Conservation (phyloP, 2,888 invertebrate species). For the Dilophus febrilis region DNA sequence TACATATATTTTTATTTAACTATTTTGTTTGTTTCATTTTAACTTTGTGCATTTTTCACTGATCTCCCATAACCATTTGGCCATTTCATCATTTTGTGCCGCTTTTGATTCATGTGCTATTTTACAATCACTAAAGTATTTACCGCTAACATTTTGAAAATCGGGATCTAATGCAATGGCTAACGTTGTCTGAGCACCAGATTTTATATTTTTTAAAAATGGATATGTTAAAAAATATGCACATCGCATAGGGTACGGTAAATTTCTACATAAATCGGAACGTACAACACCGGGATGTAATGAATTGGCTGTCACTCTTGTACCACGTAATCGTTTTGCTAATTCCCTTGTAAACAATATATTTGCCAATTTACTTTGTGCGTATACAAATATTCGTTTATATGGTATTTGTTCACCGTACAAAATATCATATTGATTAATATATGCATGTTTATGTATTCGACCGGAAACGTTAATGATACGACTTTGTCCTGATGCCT, state of each 20-base stretch:
- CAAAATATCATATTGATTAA: slow-evolving; percentile 55
- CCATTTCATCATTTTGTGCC: slow-evolving; percentile 36
- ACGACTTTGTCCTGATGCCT: slow-evolving; percentile 48
- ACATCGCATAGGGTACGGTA: slow-evolving; percentile 30
- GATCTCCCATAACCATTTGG: slow-evolving; percentile 44
- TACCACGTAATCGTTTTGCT: slow-evolving; percentile 39
- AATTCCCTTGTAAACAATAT: slow-evolving; percentile 55
- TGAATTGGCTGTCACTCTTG: slow-evolving; percentile 46
- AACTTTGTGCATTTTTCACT: slow-evolving; percentile 30
- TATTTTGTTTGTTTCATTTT: no score
- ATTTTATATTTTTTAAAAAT: slow-evolving; percentile 20
- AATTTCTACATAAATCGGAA: slow-evolving; percentile 58
- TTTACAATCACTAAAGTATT: slow-evolving; percentile 17
- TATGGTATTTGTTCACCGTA: slow-evolving; percentile 46
- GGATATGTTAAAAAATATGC: background rate
- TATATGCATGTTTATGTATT: slow-evolving; percentile 46
- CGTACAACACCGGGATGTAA: slow-evolving; percentile 57
- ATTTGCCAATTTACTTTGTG: slow-evolving; percentile 64
- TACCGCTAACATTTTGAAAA: slow-evolving; percentile 19
- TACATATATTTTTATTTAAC: no score
- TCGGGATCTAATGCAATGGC: slow-evolving; percentile 27
- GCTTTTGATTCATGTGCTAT: slow-evolving; percentile 29
- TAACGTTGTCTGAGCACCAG: slow-evolving; percentile 27
- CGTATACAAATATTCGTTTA: slow-evolving; percentile 45
- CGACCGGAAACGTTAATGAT: slow-evolving; percentile 57